Percentiles rank a stretch among this genome's conserved stretches.
Evolutionary conservation across 2,113 vertebrate genomes (phyloP).

Genomic region (Eulemur macaco): DNA sequence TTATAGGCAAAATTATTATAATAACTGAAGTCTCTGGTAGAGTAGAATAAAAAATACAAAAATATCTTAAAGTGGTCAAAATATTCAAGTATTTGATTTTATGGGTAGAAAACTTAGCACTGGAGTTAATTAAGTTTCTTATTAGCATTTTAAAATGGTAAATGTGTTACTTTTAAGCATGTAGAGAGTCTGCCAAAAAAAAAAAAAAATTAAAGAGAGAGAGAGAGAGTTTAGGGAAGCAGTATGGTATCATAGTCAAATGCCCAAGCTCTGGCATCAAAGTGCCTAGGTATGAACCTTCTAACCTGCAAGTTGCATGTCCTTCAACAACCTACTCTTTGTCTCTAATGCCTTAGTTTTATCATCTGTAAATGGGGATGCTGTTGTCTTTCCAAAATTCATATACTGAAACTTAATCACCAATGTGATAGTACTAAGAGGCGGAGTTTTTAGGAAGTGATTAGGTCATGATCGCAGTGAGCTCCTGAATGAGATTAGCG

Average conservation of each 20-base stretch:
- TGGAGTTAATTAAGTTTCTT: neutral
- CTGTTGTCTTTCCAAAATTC: neutral
- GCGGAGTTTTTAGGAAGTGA: neutral
- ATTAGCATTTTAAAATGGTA: neutral
- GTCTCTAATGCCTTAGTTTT: neutral
- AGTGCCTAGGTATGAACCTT: neutral
- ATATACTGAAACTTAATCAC: neutral
- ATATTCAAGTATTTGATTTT: conserved; percentile 32
- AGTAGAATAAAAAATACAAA: conserved; percentile 24
- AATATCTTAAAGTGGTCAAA: neutral
- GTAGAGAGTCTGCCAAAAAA: conserved; percentile 30
- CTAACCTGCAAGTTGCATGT: neutral
- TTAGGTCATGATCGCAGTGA: neutral
- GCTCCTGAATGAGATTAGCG: neutral
- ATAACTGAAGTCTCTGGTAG: neutral
- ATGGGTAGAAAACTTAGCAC: neutral
- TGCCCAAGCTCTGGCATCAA: neutral
- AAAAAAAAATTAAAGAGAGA: neutral
- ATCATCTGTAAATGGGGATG: neutral
- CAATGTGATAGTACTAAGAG: neutral
- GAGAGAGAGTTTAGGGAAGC: neutral
- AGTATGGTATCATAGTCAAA: neutral
- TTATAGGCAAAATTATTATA: neutral
- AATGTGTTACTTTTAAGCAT: conserved; percentile 37
- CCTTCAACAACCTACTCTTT: neutral